Percentiles rank a stretch among this genome's conserved stretches.
These are phyloP conservation scores for Tachina lurida DNA, from an alignment of 2,888 invertebrate genomes.

Conservation along the genomic window DNA sequence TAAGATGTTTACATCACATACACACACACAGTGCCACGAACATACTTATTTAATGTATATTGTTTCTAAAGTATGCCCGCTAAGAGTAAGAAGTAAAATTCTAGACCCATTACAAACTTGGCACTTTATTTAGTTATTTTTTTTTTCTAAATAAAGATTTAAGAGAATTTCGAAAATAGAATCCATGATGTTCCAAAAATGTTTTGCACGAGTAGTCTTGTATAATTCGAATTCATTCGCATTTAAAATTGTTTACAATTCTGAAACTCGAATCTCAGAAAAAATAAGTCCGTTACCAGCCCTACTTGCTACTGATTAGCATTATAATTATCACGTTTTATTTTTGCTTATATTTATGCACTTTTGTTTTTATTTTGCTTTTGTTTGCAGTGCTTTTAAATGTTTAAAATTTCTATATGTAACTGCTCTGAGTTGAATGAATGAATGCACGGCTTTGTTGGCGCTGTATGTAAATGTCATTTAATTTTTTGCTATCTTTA, in stretches of 20 bases:
- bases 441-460: conserved; percentile 41
- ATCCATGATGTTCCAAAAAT: neutral
- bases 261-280: too few relatives aligned
- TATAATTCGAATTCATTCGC: too few relatives aligned
- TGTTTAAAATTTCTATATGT: conserved; percentile 66
- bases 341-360: neutral
- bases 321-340: conserved; percentile 35
- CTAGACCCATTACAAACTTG: too few relatives aligned
- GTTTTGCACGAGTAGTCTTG: neutral
- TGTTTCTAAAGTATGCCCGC: too few relatives aligned
- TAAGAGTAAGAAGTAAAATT: too few relatives aligned
- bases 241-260: too few relatives aligned
- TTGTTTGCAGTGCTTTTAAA: conserved; percentile 52
- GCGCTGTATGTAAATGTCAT: conserved; percentile 56
- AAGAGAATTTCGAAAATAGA: neutral
- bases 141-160: too few relatives aligned
- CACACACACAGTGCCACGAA: too few relatives aligned
- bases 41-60: too few relatives aligned
- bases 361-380: conserved; percentile 19
- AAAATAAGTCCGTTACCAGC: too few relatives aligned
- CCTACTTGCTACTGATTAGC: neutral
- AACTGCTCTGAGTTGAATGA: conserved; percentile 45
- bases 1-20: too few relatives aligned
- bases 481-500: conserved; percentile 46
- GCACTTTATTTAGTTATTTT: neutral